Base-by-base conservation (phyloP, 2,888 invertebrate genomes). In the Cremastobaeus sp. region DNA sequence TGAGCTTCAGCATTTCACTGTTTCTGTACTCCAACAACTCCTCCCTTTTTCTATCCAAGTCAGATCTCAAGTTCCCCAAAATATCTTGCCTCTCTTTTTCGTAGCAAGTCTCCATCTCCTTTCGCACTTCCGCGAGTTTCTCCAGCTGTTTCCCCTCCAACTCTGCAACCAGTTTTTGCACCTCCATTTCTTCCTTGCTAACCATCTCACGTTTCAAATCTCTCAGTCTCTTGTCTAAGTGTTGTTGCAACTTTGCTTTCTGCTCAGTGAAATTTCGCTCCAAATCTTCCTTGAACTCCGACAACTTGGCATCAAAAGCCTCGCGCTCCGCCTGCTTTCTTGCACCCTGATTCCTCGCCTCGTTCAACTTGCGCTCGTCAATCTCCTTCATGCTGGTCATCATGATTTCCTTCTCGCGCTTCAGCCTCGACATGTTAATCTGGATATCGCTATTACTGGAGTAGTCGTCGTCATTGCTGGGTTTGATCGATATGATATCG, bases 321-420 rank as follows among this genome's bases (percentile, higher is more conserved):
- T 90, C 89, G 78, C 90, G 90, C 47, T 91, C 86, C 76, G 86
- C 82, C 77, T 90, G 89, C 75, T 91, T 86, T 83, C 90, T 90
- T 62, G 47, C 59, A 2, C 66, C 55, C 12, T 66, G 54, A 11
- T 54, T 60, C 21, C 41, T 54, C 1, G 76, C 74, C 34, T 80
- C 80, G 6, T 50, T 6, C 0, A 47, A 20, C n/a, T 47, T 17
- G 2, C 64, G 21, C 14, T 74, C 65, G 8, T 78, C 79, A 1
- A 55, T 37, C 21, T 77, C 78, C 41, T 74, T 82, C 79, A 83
- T 83, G 9, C 74, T 81, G 15, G 82, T 82, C 21, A 84, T 6
- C 78, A 82, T 84, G 0, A 79, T 66, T 34, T 83, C 83, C 18
- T 81, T 85, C 50, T 68, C 79, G 9, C 60, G 80, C 0, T 83